These are phyloP conservation scores for Andricus curvator DNA, from an alignment of 2,888 invertebrate genomes.

Conservation along the genomic window DNA sequence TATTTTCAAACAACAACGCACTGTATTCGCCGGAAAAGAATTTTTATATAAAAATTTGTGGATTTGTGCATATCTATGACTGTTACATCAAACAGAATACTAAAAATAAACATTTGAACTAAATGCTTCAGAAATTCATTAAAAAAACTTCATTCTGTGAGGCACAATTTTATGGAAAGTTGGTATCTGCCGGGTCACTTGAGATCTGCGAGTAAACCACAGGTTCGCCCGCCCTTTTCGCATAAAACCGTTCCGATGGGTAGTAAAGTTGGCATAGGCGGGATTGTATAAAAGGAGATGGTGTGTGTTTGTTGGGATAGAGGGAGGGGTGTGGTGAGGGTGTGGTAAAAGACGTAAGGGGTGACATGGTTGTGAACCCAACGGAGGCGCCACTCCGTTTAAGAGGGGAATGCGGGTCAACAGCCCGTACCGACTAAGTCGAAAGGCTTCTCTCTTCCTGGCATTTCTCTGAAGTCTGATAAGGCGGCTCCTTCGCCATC, in stretches of 20 bases:
- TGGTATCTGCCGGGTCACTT: not conserved
- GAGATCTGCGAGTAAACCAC: conserved; percentile 4
- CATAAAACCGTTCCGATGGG: conserved; percentile 34
- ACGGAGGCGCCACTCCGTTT: conserved; percentile 39
- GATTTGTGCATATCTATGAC: not conserved
- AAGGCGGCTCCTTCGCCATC: conserved; percentile 11
- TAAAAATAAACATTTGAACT: not conserved
- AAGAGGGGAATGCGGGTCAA: conserved; percentile 61
- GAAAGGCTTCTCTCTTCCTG: conserved; percentile 31
- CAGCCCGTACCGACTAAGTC: conserved; percentile 55
- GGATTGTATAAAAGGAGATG: conserved; percentile 19
- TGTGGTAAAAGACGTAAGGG: not conserved
- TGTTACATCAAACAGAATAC: not conserved
- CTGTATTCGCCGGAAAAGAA: no score
- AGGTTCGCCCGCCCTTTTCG: not conserved
- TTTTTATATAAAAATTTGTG: no score
- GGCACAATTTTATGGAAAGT: not conserved
- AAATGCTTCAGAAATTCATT: not conserved
- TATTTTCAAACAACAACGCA: no score
- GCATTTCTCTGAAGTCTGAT: conserved; percentile 33
- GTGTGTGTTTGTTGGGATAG: not conserved
- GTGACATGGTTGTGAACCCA: conserved; percentile 37
- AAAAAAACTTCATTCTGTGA: not conserved
- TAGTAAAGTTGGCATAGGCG: conserved; percentile 17
- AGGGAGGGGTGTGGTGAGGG: no score